Conservation (phyloP, 2,113 vertebrate genomes). For the Neotoma lepida region DNA sequence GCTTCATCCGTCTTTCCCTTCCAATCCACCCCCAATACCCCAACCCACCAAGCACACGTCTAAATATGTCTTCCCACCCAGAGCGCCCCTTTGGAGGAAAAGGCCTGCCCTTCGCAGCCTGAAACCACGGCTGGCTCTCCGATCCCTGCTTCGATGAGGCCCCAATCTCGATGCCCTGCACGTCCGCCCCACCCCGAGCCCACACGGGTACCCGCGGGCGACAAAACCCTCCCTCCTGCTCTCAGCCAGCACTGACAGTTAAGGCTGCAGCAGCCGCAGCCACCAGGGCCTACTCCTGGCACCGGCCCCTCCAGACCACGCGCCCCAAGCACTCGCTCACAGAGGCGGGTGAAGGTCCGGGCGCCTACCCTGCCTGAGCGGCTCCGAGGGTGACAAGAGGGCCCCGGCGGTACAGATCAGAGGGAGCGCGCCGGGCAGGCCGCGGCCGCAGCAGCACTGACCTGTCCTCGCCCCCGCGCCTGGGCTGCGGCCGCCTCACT, state of each 20-base stretch:
- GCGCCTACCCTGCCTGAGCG: neutral
- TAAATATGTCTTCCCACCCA: neutral
- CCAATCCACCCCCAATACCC: conserved; percentile 10
- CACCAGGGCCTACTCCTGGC: neutral
- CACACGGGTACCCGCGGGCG: neutral
- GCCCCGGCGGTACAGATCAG: neutral
- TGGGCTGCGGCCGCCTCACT: conserved; percentile 68
- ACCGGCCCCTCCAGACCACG: conserved; percentile 9
- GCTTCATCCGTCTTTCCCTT: neutral
- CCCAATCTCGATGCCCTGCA: neutral
- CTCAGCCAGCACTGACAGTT: conserved; percentile 62
- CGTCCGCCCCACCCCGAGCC: conserved; percentile 47
- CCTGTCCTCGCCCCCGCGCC: conserved; percentile 69
- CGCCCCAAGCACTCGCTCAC: conserved; percentile 53
- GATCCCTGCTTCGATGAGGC: neutral
- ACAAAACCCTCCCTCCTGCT: conserved; percentile 17
- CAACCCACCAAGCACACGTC: neutral
- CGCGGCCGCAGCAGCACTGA: conserved; percentile 56
- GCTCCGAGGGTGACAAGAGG: neutral
- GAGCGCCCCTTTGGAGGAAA: neutral
- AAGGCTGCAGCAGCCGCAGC: conserved; percentile 9
- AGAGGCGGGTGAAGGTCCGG: neutral
- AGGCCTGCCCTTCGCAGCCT: neutral
- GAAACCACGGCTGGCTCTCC: neutral
- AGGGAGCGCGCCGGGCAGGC: neutral